phyloP scores from a whole-genome alignment of 2,797 vertebrate species.

The Varecia variegata region DNA sequence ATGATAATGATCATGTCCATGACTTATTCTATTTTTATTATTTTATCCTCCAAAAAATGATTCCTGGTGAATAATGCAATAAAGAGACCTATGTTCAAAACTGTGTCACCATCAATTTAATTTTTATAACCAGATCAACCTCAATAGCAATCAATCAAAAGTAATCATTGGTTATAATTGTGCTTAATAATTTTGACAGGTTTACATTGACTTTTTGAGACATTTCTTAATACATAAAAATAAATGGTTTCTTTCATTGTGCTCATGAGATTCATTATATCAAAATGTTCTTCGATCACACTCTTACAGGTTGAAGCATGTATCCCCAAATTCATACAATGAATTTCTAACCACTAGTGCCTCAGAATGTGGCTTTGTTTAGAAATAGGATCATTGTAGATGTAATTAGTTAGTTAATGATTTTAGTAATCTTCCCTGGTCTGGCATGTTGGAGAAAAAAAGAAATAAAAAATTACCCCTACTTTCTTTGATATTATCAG shows the following conservation, averaged over 20 bases:
- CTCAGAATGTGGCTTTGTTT: not conserved
- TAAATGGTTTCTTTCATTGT: not conserved
- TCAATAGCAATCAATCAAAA: not conserved
- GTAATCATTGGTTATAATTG: not conserved
- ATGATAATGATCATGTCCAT: not conserved
- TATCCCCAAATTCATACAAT: not conserved
- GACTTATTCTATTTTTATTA: not conserved
- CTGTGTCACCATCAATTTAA: not conserved
- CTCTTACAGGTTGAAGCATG: not conserved
- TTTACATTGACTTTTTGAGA: not conserved
- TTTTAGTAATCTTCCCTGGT: too few species aligned
- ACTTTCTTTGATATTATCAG: not conserved
- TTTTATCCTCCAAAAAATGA: not conserved
- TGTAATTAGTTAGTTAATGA: not conserved
- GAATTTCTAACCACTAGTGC: not conserved
- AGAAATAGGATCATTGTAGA: not conserved
- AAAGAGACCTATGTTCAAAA: slow-evolving; percentile 22
- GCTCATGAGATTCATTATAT: not conserved
- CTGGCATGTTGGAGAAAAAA: too few species aligned
- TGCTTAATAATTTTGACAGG: not conserved
- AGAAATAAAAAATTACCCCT: too few species aligned
- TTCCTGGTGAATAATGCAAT: not conserved
- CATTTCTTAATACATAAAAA: not conserved
- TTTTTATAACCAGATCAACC: not conserved
- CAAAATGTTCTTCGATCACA: not conserved